Conservation (phyloP, 2,888 invertebrate genomes). For the Hyposoter dolosus region DNA sequence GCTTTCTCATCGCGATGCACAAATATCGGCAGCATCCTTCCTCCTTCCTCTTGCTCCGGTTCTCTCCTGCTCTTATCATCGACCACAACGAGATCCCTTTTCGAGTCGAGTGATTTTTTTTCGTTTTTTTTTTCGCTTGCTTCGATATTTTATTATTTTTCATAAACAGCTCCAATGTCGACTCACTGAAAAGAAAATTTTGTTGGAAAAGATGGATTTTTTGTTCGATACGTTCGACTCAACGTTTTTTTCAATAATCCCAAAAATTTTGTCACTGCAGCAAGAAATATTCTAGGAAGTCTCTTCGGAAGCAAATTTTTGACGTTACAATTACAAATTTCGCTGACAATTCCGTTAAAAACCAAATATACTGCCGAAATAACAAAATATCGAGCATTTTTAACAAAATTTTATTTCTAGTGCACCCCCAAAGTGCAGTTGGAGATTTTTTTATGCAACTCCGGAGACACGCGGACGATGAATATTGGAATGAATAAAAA, state of each 20-base stretch:
- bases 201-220: no score
- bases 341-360: no score
- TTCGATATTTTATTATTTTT: background rate
- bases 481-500: constrained; percentile 18
- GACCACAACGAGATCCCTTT: background rate
- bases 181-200: no score
- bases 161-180: background rate
- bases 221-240: no score
- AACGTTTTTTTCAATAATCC: no score
- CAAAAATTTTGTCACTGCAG: no score
- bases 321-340: no score
- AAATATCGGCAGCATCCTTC: constrained; percentile 2
- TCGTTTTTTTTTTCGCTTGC: constrained; percentile 41
- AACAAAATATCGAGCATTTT: no score
- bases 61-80: constrained; percentile 18
- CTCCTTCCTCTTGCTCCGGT: constrained; percentile 32
- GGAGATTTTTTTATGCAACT: background rate
- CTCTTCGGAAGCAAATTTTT: no score
- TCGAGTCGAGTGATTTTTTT: constrained; percentile 30
- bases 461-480: background rate
- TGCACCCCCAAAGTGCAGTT: background rate
- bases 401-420: no score
- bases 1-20: background rate
- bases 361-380: no score
- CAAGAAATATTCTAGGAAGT: no score